These are phyloP conservation scores for Synergus itoensis DNA, from an alignment of 2,888 invertebrate species.

Conservation along the genomic window DNA sequence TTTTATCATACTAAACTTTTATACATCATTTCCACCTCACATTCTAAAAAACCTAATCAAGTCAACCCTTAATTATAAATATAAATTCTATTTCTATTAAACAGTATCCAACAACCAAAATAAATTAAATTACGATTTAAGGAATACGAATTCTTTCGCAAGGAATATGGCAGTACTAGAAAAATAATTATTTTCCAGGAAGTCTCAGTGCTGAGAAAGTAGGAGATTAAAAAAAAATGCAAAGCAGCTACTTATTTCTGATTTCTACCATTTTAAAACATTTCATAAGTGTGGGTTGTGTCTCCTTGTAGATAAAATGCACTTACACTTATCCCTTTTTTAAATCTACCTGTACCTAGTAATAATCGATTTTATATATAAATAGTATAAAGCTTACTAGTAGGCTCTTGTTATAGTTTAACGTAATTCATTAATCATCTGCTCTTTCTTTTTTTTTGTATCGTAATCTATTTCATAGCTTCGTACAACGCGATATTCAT, in stretches of 20 bases:
- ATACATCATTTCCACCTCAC: not conserved
- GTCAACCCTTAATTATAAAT: not conserved
- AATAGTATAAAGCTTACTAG: slow-evolving; percentile 72
- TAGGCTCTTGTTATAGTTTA: slow-evolving; percentile 68
- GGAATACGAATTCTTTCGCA: not conserved
- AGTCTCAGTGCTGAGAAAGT: slow-evolving; percentile 7
- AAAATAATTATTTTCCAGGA: not conserved
- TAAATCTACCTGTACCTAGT: slow-evolving; percentile 54
- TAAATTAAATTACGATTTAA: not conserved
- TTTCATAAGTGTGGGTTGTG: slow-evolving; percentile 40
- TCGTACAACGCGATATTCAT: slow-evolving; percentile 57
- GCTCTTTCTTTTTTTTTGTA: slow-evolving; percentile 52
- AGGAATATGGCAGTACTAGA: not conserved
- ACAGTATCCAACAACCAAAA: no score
- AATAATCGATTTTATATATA: slow-evolving; percentile 65
- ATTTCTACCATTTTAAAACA: slow-evolving; percentile 36
- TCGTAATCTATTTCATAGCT: slow-evolving; percentile 54
- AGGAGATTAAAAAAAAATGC: slow-evolving; percentile 52
- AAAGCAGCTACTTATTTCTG: slow-evolving; percentile 52
- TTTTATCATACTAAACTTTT: slow-evolving; percentile 11
- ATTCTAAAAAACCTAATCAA: not conserved
- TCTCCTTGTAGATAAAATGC: slow-evolving; percentile 46
- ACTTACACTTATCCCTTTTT: slow-evolving; percentile 43
- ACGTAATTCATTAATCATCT: slow-evolving; percentile 61
- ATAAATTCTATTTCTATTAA: not conserved